phyloP scores from a whole-genome alignment of 2,113 vertebrate genomes.

The Rafetus swinhoei region DNA sequence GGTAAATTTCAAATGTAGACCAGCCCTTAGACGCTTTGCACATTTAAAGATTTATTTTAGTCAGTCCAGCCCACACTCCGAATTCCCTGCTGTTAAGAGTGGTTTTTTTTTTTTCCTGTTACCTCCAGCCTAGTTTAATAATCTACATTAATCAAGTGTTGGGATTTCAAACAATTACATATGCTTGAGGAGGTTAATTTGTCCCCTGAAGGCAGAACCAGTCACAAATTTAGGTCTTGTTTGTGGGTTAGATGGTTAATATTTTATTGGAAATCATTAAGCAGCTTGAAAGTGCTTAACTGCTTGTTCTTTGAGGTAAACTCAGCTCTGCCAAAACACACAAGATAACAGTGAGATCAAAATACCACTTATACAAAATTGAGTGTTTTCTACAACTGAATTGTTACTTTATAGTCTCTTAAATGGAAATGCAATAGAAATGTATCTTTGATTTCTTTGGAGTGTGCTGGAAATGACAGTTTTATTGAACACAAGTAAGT shows the following conservation, averaged over 20 bases:
- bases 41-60: fast-evolving
- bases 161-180: not conserved
- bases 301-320: conserved; percentile 41
- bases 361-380: not conserved
- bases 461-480: not conserved
- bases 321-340: not conserved
- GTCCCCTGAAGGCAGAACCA: conserved; percentile 21
- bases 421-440: not conserved
- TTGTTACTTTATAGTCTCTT: not conserved
- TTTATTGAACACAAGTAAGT: not conserved
- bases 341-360: not conserved
- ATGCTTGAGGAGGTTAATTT: not conserved
- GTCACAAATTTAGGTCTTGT: not conserved
- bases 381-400: not conserved
- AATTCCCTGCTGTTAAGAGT: not conserved
- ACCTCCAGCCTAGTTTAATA: not conserved
- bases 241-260: not conserved
- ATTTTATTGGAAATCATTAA: conserved; percentile 12
- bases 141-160: conserved; percentile 1
- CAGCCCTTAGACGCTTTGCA: not conserved
- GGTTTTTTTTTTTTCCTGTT: not conserved
- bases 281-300: conserved; percentile 11
- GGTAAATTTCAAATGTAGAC: not conserved
- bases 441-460: not conserved
- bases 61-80: not conserved